Evolutionary conservation across 2,113 vertebrate genomes (phyloP).

Genomic region (Euleptes europaea): DNA sequence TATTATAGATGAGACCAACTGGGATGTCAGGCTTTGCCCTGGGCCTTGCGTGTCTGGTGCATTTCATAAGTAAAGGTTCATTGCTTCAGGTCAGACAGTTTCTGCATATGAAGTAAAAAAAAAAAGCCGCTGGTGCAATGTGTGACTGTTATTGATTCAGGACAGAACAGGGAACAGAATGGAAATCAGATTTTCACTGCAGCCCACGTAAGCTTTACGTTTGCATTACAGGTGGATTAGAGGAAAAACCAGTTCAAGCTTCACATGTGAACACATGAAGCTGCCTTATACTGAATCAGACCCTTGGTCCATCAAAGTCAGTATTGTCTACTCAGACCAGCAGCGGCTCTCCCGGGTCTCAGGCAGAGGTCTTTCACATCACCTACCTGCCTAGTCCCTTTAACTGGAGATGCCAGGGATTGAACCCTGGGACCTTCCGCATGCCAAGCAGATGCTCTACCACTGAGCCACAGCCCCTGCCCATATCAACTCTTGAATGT

Average conservation of each 20-base stretch:
- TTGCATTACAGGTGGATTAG: neutral
- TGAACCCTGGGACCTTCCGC: no score
- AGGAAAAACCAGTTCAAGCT: neutral
- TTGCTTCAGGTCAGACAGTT: fast-evolving
- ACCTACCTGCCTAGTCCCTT: no score
- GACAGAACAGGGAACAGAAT: neutral
- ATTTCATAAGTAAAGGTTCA: fast-evolving
- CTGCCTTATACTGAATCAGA: no score
- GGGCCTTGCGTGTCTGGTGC: neutral
- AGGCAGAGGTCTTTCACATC: no score
- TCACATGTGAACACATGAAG: neutral
- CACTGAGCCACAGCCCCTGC: no score
- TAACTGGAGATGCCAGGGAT: no score
- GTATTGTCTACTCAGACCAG: no score
- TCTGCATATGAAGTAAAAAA: neutral
- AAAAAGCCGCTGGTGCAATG: no score
- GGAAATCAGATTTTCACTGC: neutral
- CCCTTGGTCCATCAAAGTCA: no score
- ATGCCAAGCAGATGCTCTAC: no score
- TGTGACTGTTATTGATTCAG: neutral
- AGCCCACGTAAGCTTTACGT: neutral
- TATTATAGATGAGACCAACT: neutral
- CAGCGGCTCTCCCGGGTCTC: no score
- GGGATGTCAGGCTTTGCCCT: neutral
- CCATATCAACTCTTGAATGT: neutral